phyloP scores from a whole-genome alignment of 1,140 invertebrate species.

The Caenorhabditis brenneri region DNA sequence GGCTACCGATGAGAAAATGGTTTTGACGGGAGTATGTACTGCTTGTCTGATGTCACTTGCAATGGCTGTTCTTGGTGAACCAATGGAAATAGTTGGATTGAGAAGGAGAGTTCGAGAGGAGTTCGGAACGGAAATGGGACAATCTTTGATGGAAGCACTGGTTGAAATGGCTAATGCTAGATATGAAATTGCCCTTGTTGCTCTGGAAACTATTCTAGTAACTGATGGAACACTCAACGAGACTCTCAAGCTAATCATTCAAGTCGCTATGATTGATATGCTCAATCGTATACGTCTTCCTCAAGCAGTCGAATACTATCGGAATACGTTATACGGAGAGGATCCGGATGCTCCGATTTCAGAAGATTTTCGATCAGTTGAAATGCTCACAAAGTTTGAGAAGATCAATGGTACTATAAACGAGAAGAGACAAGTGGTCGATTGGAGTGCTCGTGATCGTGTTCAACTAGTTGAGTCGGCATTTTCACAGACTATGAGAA shows the following conservation, averaged over 20 bases:
- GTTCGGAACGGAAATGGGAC: not conserved
- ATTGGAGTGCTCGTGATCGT: slow-evolving; percentile 29
- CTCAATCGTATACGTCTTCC: slow-evolving; percentile 34
- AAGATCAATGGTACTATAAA: not conserved
- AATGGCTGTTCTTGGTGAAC: slow-evolving; percentile 14
- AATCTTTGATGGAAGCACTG: not conserved
- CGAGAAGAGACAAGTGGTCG: slow-evolving; percentile 35
- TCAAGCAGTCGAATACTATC: not conserved
- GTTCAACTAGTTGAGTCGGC: not conserved
- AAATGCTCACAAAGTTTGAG: slow-evolving; percentile 17
- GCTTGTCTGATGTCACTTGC: not conserved
- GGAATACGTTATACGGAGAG: not conserved
- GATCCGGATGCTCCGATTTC: slow-evolving; percentile 11
- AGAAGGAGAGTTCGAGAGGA: slow-evolving; percentile 33
- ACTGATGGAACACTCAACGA: not conserved
- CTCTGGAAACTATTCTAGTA: not conserved
- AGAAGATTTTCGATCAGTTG: slow-evolving; percentile 18
- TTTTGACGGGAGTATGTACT: not conserved
- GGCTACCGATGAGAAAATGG: not conserved
- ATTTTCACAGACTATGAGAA: slow-evolving; percentile 27
- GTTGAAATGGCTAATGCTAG: slow-evolving; percentile 61
- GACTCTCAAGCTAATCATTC: not conserved
- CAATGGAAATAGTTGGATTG: slow-evolving; percentile 19
- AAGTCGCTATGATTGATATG: slow-evolving; percentile 7
- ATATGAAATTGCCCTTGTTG: slow-evolving; percentile 77